Conservation (phyloP, 2,113 vertebrate species). For the Aleadryas rufinucha region DNA sequence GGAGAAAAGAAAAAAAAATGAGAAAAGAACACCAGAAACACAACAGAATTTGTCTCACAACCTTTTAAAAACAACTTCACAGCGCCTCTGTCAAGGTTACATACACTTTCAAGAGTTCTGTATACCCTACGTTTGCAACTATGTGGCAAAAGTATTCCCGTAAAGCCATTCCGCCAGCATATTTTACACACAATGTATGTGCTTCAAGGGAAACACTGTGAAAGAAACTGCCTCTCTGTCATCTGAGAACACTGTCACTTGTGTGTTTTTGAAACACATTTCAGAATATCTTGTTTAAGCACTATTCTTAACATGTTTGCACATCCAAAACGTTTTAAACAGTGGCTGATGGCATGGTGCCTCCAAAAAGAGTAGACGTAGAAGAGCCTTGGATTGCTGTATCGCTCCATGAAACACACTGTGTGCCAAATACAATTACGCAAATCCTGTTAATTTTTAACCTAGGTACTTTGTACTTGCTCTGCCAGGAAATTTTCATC, state of each 20-base stretch:
- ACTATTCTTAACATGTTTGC: not conserved
- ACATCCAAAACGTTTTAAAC: slow-evolving; percentile 26
- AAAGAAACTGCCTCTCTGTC: not conserved
- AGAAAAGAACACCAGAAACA: not conserved
- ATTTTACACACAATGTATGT: not conserved
- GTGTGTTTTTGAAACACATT: not conserved
- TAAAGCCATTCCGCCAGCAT: not conserved
- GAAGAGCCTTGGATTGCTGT: not conserved
- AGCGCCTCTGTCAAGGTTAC: not conserved
- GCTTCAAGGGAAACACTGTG: not conserved
- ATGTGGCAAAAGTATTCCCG: not conserved
- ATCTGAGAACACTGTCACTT: not conserved
- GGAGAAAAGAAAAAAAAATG: not conserved
- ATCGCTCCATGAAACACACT: not conserved
- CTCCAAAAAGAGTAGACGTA: not conserved
- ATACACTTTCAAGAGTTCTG: not conserved
- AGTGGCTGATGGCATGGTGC: not conserved
- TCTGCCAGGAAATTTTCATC: not conserved
- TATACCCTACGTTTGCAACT: not conserved
- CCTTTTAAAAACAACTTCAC: not conserved
- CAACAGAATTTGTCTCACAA: not conserved
- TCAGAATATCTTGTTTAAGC: not conserved
- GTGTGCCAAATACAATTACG: not conserved
- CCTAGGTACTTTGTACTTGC: not conserved
- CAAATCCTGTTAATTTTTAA: slow-evolving; percentile 5